Evolutionary conservation across 1,140 invertebrate species (phyloP), one percentile per base, ranked within the genome.

Genomic region (Cydia fagiglandana): DNA sequence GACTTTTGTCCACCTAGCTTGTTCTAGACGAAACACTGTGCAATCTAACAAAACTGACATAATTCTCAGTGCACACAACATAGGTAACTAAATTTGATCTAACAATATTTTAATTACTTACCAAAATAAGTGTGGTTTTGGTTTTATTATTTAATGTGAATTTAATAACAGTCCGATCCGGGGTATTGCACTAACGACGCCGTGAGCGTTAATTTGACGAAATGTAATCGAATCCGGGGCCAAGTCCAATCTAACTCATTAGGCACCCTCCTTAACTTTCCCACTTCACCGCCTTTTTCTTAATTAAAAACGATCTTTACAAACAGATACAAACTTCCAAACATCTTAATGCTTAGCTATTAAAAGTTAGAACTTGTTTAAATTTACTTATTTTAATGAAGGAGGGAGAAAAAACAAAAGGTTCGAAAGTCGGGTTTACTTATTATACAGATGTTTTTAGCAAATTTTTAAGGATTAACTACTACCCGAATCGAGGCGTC

Each of bases 261-360:
- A 70, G 7, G 30, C 66, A 2, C 38, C 38, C 30, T 34, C 28
- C 64, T 47, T 47, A 47, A 24, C 64, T 34, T 38, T 68, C 64
- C 28, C 64, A 38, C 66, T 70, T 70, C n/a, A 13, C 34, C 34
- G 15, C 56, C 10, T 61, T 70, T 41, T 70, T 17, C 66, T 17
- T 70, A 70, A 70, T 70, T 45, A 70, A 68, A 66, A 70, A 70
- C 34, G n/a, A 38, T 45, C 66, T 70, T 70, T 1, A 70, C 12
- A 70, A 70, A 68, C 64, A 45, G 66, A 41, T 38, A 70, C 66
- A 70, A 70, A 41, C 34, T 70, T 70, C 64, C 38, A n/a, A 24
- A 20, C 30, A 20, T 70, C 12, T 70, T 68, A 68, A 38, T 68
- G 34, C 13, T 68, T 17, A 38, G 38, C 66, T 70, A 20, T 70